Evolutionary conservation across 1,140 invertebrate genomes (phyloP).

Genomic region (Drosophila kanapiae): DNA sequence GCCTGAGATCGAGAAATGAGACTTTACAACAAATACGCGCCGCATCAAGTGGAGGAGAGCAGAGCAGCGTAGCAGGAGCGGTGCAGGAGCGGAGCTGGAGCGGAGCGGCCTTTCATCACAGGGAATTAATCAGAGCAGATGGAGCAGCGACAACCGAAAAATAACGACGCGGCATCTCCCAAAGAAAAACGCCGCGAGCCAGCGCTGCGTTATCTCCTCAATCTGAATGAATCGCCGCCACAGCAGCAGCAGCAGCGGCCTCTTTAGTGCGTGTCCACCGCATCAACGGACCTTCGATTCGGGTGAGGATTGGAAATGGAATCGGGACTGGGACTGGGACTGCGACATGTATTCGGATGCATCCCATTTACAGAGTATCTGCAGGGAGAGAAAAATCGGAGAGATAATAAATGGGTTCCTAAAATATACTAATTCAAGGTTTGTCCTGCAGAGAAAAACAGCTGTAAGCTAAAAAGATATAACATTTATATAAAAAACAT

Average conservation of each 20-base stretch:
- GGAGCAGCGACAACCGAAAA: slow-evolving; percentile 76
- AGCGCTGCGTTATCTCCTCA: slow-evolving; percentile 65
- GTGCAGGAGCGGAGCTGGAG: background rate
- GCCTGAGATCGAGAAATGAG: slow-evolving; percentile 25
- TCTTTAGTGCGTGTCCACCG: slow-evolving; percentile 55
- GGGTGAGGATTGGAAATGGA: slow-evolving; percentile 16
- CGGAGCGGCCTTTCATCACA: slow-evolving; percentile 75
- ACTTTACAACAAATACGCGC: slow-evolving; percentile 1
- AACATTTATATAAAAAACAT: background rate
- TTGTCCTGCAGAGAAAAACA: background rate
- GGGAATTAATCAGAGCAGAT: slow-evolving; percentile 80
- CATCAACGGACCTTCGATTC: slow-evolving; percentile 9
- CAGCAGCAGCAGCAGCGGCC: slow-evolving; percentile 22
- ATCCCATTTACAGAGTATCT: slow-evolving; percentile 37
- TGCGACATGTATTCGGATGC: slow-evolving; percentile 18
- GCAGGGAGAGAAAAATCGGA: slow-evolving; percentile 1
- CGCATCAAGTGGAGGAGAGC: slow-evolving; percentile 16
- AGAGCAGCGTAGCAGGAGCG: background rate
- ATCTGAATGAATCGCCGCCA: slow-evolving; percentile 51
- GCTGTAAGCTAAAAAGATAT: background rate
- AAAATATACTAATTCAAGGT: background rate
- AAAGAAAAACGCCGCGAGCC: slow-evolving; percentile 42
- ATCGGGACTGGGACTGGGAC: slow-evolving; percentile 1
- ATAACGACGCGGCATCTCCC: slow-evolving; percentile 77
- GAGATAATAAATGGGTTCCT: too few relatives aligned